phyloP scores from a whole-genome alignment of 2,797 vertebrate genomes.

The Lepidocolaptes lacrymiger region DNA sequence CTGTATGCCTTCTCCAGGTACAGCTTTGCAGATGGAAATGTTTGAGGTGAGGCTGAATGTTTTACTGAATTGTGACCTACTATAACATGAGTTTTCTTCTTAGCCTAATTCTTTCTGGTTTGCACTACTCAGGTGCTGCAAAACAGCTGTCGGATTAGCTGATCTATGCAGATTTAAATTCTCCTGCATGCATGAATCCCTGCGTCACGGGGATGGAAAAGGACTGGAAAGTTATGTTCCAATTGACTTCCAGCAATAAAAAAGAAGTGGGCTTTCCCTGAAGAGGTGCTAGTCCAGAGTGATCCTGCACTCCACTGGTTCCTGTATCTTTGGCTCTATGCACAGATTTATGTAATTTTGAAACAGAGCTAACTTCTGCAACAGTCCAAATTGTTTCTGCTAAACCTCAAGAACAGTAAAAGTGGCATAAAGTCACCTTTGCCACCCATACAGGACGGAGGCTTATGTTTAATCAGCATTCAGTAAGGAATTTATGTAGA shows the following conservation, averaged over 20 bases:
- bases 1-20: constrained; percentile 39
- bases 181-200: not conserved
- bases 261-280: not conserved
- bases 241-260: not conserved
- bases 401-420: not conserved
- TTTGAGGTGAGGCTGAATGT: constrained; percentile 3
- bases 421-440: not conserved
- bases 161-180: not conserved
- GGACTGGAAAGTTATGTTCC: not conserved
- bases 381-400: not conserved
- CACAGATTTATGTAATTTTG: not conserved
- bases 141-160: constrained; percentile 19
- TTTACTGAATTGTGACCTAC: constrained; percentile 30
- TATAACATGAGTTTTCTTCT: constrained; percentile 1
- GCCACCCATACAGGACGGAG: not conserved
- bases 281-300: not conserved
- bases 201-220: not conserved
- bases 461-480: not conserved
- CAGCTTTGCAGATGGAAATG: constrained; percentile 34
- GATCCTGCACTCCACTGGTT: not conserved
- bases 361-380: not conserved
- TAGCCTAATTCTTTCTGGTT: not conserved
- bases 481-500: constrained; percentile 9
- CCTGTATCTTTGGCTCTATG: not conserved
- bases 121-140: constrained; percentile 15